Base-by-base conservation (phyloP, 1,140 invertebrate genomes). In the Megalonaias nervosa region DNA sequence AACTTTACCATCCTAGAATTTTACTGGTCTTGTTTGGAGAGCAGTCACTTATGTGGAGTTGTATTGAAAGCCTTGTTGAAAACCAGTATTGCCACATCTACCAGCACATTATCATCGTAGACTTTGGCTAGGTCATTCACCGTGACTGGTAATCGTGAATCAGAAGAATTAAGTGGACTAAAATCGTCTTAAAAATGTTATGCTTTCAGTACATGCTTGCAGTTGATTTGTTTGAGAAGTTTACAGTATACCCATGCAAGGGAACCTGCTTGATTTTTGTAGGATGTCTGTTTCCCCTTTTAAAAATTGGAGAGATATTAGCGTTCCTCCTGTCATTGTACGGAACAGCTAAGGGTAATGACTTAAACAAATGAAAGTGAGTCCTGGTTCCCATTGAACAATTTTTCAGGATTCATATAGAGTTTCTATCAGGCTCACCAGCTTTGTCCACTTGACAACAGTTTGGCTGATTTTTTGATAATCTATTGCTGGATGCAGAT, bases 1-100 rank as follows among this genome's bases (percentile, higher is more conserved):
- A 31, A 31, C 26, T 31, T 31, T 31, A 4, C 2, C 26, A 31
- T 31, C 26, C 26, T 31, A 31, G 2, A 31, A 31, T 31, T 31
- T 31, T 31, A 31, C 26, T 31, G 26, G 26, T 31, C 26, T 31
- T 31, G 76, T 67, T 79, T 79, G 23, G 13, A 23, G 1, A 79
- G 70, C 0, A 75, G 71, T n/a, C 59, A 6, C 55, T 62, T 21
- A n/a, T 81, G 75, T 21, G 75, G 79, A 17, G 74, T 61, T 1
- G 80, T 81, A 60, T 81, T 75, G 67, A 78, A 81, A 4, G 80
- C 80, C 21, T 81, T 74, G 23, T 21, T 21, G 17, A 81, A 79
- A 65, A 75, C 69, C 17, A 81, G 60, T 26, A 81, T 79, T 14
- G 61, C 71, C 21, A 72, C 48, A 38, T 80, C 79, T 21, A 66